phyloP scores from a whole-genome alignment of 2,888 invertebrate genomes.

The Cylloceria caligata region DNA sequence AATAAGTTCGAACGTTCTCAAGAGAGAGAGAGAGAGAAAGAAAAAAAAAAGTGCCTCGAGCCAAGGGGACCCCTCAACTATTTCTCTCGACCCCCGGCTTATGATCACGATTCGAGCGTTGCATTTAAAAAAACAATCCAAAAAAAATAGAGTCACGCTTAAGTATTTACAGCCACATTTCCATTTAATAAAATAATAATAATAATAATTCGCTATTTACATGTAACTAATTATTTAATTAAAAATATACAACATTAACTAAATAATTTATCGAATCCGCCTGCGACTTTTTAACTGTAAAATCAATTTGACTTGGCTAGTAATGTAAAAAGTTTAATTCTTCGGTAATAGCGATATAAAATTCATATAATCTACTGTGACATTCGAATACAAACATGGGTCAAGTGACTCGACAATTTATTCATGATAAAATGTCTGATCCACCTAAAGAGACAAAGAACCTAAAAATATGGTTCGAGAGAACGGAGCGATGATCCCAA shows the following conservation, averaged over 20 bases:
- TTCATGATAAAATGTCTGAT: conserved; percentile 7
- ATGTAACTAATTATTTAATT: neutral
- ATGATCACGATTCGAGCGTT: neutral
- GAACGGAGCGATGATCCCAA: conserved; percentile 1
- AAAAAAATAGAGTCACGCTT: neutral
- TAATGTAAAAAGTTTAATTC: neutral
- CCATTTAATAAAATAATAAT: neutral
- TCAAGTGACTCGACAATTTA: conserved; percentile 27
- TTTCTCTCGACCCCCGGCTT: neutral
- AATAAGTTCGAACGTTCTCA: conserved; percentile 53
- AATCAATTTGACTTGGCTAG: neutral
- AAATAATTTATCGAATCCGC: neutral
- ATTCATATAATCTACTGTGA: conserved; percentile 17
- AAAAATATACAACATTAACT: neutral
- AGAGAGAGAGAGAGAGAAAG: conserved; percentile 54
- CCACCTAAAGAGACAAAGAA: conserved; percentile 8
- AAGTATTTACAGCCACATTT: neutral
- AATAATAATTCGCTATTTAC: neutral
- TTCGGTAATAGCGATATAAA: neutral
- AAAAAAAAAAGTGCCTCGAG: conserved; percentile 19
- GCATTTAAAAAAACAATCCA: neutral
- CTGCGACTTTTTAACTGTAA: neutral
- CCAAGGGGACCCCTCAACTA: neutral
- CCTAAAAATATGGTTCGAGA: neutral
- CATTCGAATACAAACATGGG: conserved; percentile 6